These are phyloP conservation scores for Chelon labrosus DNA, from an alignment of 2,797 vertebrate genomes.

Conservation along the genomic window DNA sequence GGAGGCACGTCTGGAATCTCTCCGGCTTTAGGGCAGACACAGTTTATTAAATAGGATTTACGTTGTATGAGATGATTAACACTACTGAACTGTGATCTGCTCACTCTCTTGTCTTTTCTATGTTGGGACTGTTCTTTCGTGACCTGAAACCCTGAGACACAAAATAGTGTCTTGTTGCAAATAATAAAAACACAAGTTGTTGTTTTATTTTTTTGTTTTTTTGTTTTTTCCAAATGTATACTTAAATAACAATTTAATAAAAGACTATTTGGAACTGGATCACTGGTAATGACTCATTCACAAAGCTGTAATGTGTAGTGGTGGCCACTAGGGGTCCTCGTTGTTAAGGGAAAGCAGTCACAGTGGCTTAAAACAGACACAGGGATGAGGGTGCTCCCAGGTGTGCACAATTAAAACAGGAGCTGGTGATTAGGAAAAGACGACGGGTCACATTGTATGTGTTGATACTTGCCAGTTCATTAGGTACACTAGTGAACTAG, in stretches of 20 bases:
- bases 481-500: no score
- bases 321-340: conserved; percentile 50
- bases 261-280: conserved; percentile 69
- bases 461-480: no score
- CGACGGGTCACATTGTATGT: no score
- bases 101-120: conserved; percentile 56
- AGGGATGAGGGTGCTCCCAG: no score
- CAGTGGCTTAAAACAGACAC: background rate
- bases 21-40: background rate
- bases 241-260: conserved; percentile 74
- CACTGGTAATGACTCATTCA: background rate
- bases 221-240: conserved; percentile 60
- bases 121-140: conserved; percentile 65
- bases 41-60: conserved; percentile 19
- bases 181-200: conserved; percentile 6
- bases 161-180: conserved; percentile 47
- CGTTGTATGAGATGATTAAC: conserved; percentile 46
- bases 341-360: background rate
- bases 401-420: no score
- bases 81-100: conserved; percentile 70
- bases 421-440: no score
- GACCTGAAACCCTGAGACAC: conserved; percentile 50
- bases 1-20: conserved; percentile 26
- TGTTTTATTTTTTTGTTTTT: no score
- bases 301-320: no score